Evolutionary conservation across 1,140 invertebrate species (phyloP), one percentile per base, ranked within the genome.

Genomic region (Cephus cinctus): DNA sequence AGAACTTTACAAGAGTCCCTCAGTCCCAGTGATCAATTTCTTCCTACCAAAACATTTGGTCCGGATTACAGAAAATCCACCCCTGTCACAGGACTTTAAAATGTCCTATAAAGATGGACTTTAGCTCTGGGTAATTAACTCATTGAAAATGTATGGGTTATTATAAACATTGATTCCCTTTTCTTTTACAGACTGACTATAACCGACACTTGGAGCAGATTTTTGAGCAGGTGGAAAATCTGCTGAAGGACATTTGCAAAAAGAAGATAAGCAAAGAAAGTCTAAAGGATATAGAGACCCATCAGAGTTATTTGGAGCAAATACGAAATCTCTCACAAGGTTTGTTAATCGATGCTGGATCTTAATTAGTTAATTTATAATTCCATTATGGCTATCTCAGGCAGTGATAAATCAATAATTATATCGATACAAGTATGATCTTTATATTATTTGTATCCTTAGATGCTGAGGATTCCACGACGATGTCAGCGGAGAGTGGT

Each of bases 151-250:
- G n/a, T n/a, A 27, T 8, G 25, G 25, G 6, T 27, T n/a, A 36
- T 9, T 15, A 36, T 8, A 36, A 36, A 36, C 15, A 36, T 36
- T 39, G 30, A 36, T 15, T 11, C 19, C 40, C 43, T 38, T 50
- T 54, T 43, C 50, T 49, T 39, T 71, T 77, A 39, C 62, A 84
- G 86, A 83, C 83, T 43, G 87, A 90, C 70, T 81, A 88, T 38
- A 84, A 83, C 58, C 77, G 87, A 14, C 85, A 86, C 59, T 65
- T 90, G 36, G 87, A 88, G 45, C 79, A 84, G 47, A 69, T 80
- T 14, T 66, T 75, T 11, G 65, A 73, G 8, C 47, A 30, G 15
- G 56, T 58, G 1, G 50, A 71, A 34, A 40, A 54, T 18, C 30
- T 70, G 9, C 34, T 76, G 6, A 56, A 56, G 18, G 36, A 44